These are phyloP conservation scores for Ascaphus truei DNA, from an alignment of 2,113 vertebrate genomes.

Conservation along the genomic window DNA sequence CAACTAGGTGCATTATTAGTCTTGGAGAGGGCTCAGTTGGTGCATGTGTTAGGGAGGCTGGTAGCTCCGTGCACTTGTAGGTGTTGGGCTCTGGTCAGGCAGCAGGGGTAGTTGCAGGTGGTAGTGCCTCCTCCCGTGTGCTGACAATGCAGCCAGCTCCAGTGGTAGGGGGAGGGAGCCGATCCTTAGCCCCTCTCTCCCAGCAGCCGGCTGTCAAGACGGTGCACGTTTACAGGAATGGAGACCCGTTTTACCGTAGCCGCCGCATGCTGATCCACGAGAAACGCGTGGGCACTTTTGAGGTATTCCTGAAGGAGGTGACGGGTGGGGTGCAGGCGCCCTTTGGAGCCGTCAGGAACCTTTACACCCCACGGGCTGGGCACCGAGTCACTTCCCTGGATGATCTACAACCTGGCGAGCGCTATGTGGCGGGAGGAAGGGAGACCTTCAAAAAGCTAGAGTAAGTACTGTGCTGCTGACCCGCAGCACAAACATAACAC, in stretches of 20 bases:
- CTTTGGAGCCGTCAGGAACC: conserved; percentile 89
- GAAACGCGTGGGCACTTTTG: conserved; percentile 83
- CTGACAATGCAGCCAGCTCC: neutral
- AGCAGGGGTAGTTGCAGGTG: neutral
- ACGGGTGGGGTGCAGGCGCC: conserved; percentile 82
- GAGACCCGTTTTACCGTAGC: conserved; percentile 86
- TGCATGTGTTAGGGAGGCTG: neutral
- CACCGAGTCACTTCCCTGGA: conserved; percentile 81
- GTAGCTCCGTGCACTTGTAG: neutral
- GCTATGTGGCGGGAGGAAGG: conserved; percentile 88
- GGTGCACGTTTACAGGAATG: conserved; percentile 87
- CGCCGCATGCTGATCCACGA: conserved; percentile 86
- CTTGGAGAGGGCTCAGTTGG: neutral
- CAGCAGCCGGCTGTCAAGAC: conserved; percentile 86
- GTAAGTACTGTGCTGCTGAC: no score
- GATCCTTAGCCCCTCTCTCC: conserved; percentile 1
- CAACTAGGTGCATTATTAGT: neutral
- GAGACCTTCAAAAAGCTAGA: conserved; percentile 92
- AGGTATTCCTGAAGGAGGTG: conserved; percentile 86
- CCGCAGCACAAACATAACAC: no score
- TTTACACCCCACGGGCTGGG: conserved; percentile 85
- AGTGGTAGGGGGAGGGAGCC: neutral
- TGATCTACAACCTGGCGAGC: conserved; percentile 82
- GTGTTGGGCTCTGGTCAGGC: neutral
- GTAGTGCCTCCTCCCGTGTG: neutral